Evolutionary conservation across 1,140 invertebrate genomes (phyloP).

Genomic region (Microvelia longipes): DNA sequence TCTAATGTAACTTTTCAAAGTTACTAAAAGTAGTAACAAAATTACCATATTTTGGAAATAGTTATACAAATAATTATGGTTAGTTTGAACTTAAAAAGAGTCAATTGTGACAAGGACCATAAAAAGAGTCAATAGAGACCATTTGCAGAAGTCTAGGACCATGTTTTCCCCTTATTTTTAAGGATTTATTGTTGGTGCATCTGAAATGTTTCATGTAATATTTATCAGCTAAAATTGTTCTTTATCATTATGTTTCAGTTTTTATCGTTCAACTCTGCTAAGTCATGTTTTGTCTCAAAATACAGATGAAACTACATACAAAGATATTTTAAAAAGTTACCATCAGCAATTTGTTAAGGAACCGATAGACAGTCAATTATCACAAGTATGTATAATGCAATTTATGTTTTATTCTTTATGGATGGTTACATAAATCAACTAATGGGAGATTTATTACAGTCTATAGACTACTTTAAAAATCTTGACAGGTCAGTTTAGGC

Average conservation of each 20-base stretch:
- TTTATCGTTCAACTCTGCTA: not conserved
- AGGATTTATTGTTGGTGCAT: not conserved
- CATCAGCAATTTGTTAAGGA: not conserved
- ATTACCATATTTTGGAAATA: no score
- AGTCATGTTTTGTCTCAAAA: not conserved
- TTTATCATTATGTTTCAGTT: not conserved
- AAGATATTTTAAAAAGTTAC: not conserved
- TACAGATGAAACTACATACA: not conserved
- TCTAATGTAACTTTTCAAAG: no score
- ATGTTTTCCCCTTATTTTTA: no score
- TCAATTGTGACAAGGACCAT: no score
- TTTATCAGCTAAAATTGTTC: not conserved
- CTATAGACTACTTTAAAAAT: no score
- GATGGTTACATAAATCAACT: not conserved
- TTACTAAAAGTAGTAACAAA: no score
- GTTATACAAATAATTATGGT: no score
- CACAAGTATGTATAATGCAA: not conserved
- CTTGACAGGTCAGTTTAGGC: no score
- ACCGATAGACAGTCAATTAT: not conserved
- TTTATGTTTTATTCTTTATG: not conserved
- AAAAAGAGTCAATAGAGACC: no score
- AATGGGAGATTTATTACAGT: not conserved
- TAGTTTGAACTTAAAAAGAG: no score
- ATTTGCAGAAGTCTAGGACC: no score
- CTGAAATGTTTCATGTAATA: not conserved